Conservation (phyloP, 2,888 invertebrate species). For the Chloromyia formosa region DNA sequence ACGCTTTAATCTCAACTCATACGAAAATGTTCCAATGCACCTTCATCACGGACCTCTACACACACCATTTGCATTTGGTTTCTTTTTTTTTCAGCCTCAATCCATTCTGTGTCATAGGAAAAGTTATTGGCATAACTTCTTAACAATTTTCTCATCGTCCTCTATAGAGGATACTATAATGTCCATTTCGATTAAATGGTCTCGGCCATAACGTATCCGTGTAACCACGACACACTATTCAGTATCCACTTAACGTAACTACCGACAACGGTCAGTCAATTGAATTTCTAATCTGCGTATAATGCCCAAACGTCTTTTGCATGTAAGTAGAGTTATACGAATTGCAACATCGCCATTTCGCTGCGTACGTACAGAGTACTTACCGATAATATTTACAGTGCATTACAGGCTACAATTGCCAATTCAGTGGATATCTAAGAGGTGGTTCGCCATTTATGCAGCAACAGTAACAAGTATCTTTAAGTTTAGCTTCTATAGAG, state of each 20-base stretch:
- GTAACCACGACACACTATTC: neutral
- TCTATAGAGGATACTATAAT: slow-evolving; percentile 14
- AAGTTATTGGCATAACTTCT: neutral
- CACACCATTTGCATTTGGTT: too few relatives aligned
- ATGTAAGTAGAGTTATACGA: slow-evolving; percentile 23
- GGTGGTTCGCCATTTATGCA: slow-evolving; percentile 36
- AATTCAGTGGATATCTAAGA: slow-evolving; percentile 21
- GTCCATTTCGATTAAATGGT: slow-evolving; percentile 16
- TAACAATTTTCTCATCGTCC: slow-evolving; percentile 16
- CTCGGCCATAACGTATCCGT: slow-evolving; percentile 6
- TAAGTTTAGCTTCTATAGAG: neutral
- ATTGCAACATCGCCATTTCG: slow-evolving; percentile 34
- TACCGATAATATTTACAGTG: slow-evolving; percentile 39
- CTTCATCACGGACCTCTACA: too few relatives aligned
- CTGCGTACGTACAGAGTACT: slow-evolving; percentile 4
- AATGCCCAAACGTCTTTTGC: slow-evolving; percentile 29
- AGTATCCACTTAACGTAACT: slow-evolving; percentile 38
- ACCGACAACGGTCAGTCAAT: slow-evolving; percentile 27
- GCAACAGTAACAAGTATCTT: slow-evolving; percentile 21
- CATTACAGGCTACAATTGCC: slow-evolving; percentile 33
- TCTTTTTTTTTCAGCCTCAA: too few relatives aligned
- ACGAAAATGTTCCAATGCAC: too few relatives aligned
- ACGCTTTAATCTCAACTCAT: too few relatives aligned
- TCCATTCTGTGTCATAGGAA: too few relatives aligned
- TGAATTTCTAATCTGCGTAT: slow-evolving; percentile 42